These are phyloP conservation scores for Rostratula benghalensis DNA, from an alignment of 2,113 vertebrate species.

Conservation along the genomic window DNA sequence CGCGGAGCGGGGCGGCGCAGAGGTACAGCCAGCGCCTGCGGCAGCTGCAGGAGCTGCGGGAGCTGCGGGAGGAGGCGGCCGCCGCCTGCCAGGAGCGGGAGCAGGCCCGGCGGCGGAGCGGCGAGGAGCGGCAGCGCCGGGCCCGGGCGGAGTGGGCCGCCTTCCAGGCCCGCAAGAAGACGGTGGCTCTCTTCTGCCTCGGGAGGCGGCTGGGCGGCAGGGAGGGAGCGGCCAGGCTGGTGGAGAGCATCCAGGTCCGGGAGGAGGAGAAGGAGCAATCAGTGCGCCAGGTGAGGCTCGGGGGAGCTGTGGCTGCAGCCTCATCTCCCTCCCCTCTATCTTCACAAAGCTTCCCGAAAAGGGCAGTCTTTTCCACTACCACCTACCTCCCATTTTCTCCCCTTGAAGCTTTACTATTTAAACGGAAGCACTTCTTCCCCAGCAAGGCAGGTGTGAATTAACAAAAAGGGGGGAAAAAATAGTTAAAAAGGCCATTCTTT, in stretches of 20 bases:
- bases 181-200: slow-evolving; percentile 56
- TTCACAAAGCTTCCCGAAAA: accelerated
- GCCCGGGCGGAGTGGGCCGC: slow-evolving; percentile 72
- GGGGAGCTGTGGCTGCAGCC: not conserved
- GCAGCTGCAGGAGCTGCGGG: slow-evolving; percentile 66
- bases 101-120: slow-evolving; percentile 30
- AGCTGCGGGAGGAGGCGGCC: not conserved
- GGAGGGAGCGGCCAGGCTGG: slow-evolving; percentile 44
- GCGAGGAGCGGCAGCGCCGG: slow-evolving; percentile 52
- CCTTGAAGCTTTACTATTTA: not conserved
- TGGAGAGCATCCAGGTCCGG: slow-evolving; percentile 58
- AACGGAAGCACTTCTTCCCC: accelerated
- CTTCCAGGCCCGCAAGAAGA: slow-evolving; percentile 69
- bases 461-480: not conserved
- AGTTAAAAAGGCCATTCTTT: not conserved
- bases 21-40: slow-evolving; percentile 57
- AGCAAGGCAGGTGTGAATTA: not conserved
- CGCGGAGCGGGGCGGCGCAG: slow-evolving; percentile 57
- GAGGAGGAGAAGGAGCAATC: slow-evolving; percentile 73
- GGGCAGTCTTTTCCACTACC: not conserved
- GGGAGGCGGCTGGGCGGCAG: slow-evolving; percentile 47
- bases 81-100: slow-evolving; percentile 49
- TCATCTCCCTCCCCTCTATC: accelerated
- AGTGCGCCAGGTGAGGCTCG: not conserved
- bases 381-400: accelerated